Evolutionary conservation across 2,113 vertebrate genomes (phyloP), one percentile per base, ranked within the genome.

Genomic region (Zingel zingel): DNA sequence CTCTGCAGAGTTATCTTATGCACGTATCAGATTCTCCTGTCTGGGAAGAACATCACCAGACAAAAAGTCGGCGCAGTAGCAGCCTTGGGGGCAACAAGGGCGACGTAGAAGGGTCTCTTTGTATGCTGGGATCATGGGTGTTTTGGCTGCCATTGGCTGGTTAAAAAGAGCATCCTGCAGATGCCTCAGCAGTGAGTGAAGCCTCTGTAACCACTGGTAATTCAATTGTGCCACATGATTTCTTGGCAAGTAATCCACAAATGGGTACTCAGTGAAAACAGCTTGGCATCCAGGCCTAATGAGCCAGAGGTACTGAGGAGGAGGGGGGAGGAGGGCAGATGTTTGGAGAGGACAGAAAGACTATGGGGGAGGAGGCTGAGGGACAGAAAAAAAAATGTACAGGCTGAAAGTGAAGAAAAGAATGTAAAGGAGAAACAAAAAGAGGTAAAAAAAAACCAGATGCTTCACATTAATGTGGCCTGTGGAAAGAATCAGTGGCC

Each of bases 161-260:
- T 92, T 88, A 89, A 89, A 91, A 93, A 76, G 79, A 74, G 74
- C 92, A 94, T 95, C 94, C 90, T 89, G 89, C 74, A 83, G 86
- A 95, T 95, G 92, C 93, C 90, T 92, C 69, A 53, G 90, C 79
- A 82, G 86, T 89, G 83, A 94, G 73, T 48, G 82, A 74, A 74
- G 85, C 89, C 90, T 92, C 92, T 88, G 86, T 89, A 79, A 84
- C 87, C 72, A 48, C 82, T 83, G 76, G 84, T 90, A 94, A 91
- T 91, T 93, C 90, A 88, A 92, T 94, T 94, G 90, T 93, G 77
- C 76, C 88, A 83, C 91, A 88, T 91, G 93, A 91, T 87, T 87
- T 91, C 89, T 90, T 68, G 80, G 90, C 89, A 89, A 94, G 91
- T 91, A 94, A 93, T 88, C 91, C 87, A 81, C 83, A 82, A 89